phyloP scores from a whole-genome alignment of 2,113 vertebrate species.

The Fregata magnificens region DNA sequence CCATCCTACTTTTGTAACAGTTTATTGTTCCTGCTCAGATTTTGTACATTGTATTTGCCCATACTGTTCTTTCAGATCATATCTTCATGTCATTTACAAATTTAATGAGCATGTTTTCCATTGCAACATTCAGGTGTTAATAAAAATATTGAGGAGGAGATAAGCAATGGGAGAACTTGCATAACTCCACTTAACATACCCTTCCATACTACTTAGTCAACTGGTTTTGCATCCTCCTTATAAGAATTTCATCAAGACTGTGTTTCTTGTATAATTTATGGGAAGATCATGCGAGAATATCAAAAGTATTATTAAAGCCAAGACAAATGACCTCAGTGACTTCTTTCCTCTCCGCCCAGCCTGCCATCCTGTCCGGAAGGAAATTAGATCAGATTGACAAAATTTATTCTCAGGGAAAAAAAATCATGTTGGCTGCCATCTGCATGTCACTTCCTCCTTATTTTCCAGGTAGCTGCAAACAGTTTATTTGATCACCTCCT shows the following conservation, averaged over 20 bases:
- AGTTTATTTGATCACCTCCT: not conserved
- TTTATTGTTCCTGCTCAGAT: not conserved
- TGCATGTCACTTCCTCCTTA: not conserved
- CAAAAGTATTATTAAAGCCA: not conserved
- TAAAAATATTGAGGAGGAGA: not conserved
- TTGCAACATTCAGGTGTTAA: not conserved
- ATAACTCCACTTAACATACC: not conserved
- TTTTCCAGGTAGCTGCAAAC: not conserved
- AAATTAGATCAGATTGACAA: not conserved
- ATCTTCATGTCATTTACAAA: not conserved
- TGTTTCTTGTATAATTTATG: not conserved
- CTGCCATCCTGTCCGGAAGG: not conserved
- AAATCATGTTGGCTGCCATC: not conserved
- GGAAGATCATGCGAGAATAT: not conserved
- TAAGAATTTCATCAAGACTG: not conserved
- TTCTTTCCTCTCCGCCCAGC: not conserved
- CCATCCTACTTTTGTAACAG: not conserved
- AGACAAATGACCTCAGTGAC: not conserved
- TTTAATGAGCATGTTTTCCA: accelerated
- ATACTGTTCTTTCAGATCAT: not conserved
- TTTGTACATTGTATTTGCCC: not conserved
- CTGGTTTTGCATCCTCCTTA: not conserved
- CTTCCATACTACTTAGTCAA: not conserved
- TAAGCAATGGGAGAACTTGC: not conserved
- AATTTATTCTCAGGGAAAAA: not conserved